These are phyloP conservation scores for Canis aureus DNA, from an alignment of 2,113 vertebrate genomes.

Conservation along the genomic window DNA sequence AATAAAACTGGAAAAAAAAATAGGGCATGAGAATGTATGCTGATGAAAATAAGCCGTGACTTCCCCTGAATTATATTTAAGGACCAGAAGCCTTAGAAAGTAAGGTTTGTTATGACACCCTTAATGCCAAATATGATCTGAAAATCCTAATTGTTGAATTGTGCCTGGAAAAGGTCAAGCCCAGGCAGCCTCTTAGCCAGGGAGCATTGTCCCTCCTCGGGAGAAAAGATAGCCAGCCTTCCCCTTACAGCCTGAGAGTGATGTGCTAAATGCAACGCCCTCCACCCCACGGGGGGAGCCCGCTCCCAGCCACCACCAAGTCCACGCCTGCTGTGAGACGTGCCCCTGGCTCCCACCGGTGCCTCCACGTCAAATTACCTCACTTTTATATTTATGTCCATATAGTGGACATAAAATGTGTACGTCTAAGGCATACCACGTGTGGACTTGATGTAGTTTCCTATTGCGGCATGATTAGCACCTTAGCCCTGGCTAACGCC, in stretches of 20 bases:
- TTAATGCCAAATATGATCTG: constrained; percentile 45
- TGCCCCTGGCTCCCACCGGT: not conserved
- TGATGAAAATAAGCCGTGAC: constrained; percentile 23
- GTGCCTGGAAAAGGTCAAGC: not conserved
- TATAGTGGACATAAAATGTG: not conserved
- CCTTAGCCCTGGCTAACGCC: not conserved
- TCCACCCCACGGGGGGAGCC: not conserved
- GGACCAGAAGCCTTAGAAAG: constrained; percentile 17
- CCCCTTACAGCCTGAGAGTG: not conserved
- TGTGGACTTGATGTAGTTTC: not conserved
- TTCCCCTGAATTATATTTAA: constrained; percentile 17
- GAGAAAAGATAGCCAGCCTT: not conserved
- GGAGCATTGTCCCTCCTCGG: not conserved
- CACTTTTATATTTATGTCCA: not conserved
- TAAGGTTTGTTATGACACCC: constrained; percentile 42
- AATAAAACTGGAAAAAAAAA: not conserved
- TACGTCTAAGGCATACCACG: not conserved
- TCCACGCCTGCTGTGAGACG: not conserved
- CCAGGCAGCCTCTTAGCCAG: not conserved
- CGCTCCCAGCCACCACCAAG: not conserved
- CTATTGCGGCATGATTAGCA: not conserved
- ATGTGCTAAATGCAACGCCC: not conserved
- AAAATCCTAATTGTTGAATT: constrained; percentile 28
- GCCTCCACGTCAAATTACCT: not conserved
- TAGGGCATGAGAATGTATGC: not conserved